These are phyloP conservation scores for Malurus alboscapulatus DNA, from an alignment of 2,113 vertebrate species.

Conservation along the genomic window DNA sequence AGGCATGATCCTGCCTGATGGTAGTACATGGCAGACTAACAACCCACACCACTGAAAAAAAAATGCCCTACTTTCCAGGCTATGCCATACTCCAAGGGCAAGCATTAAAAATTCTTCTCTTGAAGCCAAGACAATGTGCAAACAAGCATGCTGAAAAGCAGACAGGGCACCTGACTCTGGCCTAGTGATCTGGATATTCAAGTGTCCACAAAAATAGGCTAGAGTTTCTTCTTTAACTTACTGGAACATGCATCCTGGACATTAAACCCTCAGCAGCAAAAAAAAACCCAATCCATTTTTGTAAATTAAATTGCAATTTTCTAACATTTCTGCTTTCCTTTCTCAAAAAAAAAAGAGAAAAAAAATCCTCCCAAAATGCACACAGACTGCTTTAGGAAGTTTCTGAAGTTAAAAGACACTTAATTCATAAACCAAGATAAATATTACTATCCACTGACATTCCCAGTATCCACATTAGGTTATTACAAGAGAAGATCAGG, in stretches of 20 bases:
- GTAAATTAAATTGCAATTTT: neutral
- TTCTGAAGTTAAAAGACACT: neutral
- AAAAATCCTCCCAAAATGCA: neutral
- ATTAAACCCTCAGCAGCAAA: neutral
- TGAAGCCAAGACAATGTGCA: neutral
- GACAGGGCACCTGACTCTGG: neutral
- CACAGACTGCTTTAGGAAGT: neutral
- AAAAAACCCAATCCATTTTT: neutral
- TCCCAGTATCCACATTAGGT: neutral
- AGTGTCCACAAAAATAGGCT: neutral
- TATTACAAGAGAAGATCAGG: neutral
- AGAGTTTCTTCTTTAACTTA: neutral
- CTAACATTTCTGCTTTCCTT: neutral
- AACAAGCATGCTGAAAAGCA: neutral
- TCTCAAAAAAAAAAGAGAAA: neutral
- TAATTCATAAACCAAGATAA: neutral
- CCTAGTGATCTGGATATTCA: neutral
- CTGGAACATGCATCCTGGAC: neutral
- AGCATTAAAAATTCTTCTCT: neutral
- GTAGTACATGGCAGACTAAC: neutral
- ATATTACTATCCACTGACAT: neutral
- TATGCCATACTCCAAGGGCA: neutral
- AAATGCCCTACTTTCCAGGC: neutral
- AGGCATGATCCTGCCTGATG: neutral
- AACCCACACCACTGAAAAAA: neutral